phyloP scores from a whole-genome alignment of 2,113 vertebrate species.

The Laticauda colubrina region DNA sequence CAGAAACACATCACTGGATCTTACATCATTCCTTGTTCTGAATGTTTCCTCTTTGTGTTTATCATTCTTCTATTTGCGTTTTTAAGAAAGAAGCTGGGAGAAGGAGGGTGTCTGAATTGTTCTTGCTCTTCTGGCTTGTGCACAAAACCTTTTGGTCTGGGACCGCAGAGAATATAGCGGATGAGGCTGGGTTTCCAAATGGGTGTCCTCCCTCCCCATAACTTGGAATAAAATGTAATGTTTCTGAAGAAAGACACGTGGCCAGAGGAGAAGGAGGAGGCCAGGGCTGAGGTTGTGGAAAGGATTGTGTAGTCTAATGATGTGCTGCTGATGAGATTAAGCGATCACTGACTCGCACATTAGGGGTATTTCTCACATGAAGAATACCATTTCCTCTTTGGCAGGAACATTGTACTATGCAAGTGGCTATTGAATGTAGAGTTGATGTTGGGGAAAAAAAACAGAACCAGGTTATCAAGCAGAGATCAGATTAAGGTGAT shows the following conservation, averaged over 20 bases:
- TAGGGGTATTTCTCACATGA: conserved; percentile 28
- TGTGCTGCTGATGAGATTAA: conserved; percentile 55
- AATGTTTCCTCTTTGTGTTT: not conserved
- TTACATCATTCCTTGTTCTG: not conserved
- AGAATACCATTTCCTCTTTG: conserved; percentile 44
- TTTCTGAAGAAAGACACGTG: conserved; percentile 33
- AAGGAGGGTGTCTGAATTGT: not conserved
- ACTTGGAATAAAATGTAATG: fast-evolving
- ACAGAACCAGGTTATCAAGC: not conserved
- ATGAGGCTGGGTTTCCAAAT: not conserved
- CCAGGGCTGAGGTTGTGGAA: conserved; percentile 37
- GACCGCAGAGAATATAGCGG: not conserved
- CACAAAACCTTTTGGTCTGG: not conserved
- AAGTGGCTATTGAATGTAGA: conserved; percentile 5
- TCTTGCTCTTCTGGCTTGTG: not conserved
- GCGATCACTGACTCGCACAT: conserved; percentile 44
- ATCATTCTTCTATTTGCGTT: not conserved
- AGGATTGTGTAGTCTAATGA: conserved; percentile 47
- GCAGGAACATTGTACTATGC: not conserved
- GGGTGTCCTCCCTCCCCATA: conserved; percentile 35
- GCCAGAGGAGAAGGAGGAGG: conserved; percentile 20
- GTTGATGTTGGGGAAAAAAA: not conserved
- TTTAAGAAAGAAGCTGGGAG: not conserved
- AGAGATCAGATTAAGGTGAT: not conserved
- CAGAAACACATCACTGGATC: not conserved